A percentile compares a stretch with the other conserved stretches of the same genome.
phyloP scores from a whole-genome alignment of 2,888 invertebrate genomes.

The Nymphalis urticae region DNA sequence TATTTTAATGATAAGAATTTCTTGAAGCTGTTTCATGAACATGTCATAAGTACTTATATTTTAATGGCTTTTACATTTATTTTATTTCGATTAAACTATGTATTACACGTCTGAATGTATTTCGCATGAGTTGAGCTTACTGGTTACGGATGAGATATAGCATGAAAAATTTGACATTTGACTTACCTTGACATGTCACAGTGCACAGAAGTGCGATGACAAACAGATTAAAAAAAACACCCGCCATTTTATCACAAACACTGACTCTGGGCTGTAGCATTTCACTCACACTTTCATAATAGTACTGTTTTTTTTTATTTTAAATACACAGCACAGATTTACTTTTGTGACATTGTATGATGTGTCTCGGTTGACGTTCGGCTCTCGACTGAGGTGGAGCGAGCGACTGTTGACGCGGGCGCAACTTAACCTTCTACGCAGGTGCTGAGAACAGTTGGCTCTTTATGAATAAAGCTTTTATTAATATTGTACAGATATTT shows the following conservation, averaged over 20 bases:
- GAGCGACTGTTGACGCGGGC: conserved; percentile 46
- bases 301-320: conserved; percentile 32
- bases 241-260: conserved; percentile 56
- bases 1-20: too few relatives aligned
- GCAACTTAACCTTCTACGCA: conserved; percentile 50
- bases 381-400: conserved; percentile 59
- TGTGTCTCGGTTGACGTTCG: conserved; percentile 53
- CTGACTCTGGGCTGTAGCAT: conserved; percentile 59
- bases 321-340: conserved; percentile 52
- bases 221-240: conserved; percentile 33
- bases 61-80: too few relatives aligned
- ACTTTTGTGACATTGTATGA: conserved; percentile 49
- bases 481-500: neutral
- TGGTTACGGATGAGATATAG: neutral
- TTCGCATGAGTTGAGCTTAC: neutral
- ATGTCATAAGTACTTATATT: too few relatives aligned
- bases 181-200: conserved; percentile 74
- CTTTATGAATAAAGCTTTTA: conserved; percentile 22
- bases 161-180: conserved; percentile 31
- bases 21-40: too few relatives aligned
- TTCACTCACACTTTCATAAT: conserved; percentile 59
- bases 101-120: too few relatives aligned
- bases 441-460: conserved; percentile 41
- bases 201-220: conserved; percentile 49
- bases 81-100: too few relatives aligned